Conservation (phyloP, 2,797 vertebrate genomes). For the Peromyscus nudipes region DNA sequence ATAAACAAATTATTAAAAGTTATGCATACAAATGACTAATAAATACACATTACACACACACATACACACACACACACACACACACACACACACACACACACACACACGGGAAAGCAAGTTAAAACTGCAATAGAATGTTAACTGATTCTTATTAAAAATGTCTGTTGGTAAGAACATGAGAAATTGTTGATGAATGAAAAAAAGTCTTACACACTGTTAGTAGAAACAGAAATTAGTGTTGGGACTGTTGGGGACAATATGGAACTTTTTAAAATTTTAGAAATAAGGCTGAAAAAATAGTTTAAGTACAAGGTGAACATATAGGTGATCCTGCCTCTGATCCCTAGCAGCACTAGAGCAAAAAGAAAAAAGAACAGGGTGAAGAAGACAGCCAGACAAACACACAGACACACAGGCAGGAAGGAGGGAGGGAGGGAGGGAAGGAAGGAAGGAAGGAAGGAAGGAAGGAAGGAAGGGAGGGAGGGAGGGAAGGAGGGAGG, state of each 20-base stretch:
- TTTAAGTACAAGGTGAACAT: not conserved
- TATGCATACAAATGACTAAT: not conserved
- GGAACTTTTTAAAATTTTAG: no score
- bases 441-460: accelerated
- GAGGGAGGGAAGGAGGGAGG: accelerated
- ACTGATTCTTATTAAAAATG: not conserved
- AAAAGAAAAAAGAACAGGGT: not conserved
- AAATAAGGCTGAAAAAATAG: not conserved
- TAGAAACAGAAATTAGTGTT: not conserved
- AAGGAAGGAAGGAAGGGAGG: accelerated
- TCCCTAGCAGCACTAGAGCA: not conserved
- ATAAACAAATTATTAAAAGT: not conserved
- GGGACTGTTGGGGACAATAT: not conserved
- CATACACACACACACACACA: no score
- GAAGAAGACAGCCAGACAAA: not conserved
- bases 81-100: not conserved
- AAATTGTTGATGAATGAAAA: not conserved
- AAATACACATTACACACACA: no score
- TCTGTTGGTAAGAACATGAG: not conserved
- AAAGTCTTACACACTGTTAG: not conserved
- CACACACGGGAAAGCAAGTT: not conserved
- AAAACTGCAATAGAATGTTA: not conserved
- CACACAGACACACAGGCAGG: no score
- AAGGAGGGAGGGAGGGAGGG: accelerated
- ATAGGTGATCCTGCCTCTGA: not conserved